phyloP scores from a whole-genome alignment of 2,797 vertebrate species.

The Sebastes minor region DNA sequence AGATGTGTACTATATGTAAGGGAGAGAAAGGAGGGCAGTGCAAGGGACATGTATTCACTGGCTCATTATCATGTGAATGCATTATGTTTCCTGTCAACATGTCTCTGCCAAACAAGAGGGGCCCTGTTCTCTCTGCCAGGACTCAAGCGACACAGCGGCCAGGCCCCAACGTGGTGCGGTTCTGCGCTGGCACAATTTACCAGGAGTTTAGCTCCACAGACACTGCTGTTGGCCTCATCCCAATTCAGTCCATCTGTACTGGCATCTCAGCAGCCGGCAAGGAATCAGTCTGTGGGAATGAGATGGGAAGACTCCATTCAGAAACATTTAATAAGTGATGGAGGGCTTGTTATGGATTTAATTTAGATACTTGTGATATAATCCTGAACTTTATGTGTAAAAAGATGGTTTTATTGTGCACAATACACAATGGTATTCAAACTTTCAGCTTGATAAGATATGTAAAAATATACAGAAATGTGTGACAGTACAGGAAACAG shows the following conservation, averaged over 20 bases:
- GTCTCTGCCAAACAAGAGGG: conserved; percentile 76
- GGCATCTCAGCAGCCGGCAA: conserved; percentile 49
- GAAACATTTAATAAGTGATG: conserved; percentile 15
- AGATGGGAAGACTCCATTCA: conserved; percentile 41
- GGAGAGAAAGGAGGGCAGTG: conserved; percentile 21
- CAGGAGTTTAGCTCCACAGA: conserved; percentile 65
- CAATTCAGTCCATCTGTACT: conserved; percentile 64
- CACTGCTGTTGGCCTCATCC: conserved; percentile 61
- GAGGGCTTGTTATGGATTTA: neutral
- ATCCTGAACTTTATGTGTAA: neutral
- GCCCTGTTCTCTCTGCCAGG: conserved; percentile 77
- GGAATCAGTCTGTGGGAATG: conserved; percentile 35
- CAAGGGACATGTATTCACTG: conserved; percentile 30
- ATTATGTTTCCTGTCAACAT: conserved; percentile 76
- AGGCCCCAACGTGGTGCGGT: conserved; percentile 57
- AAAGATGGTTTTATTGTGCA: neutral
- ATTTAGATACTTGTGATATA: neutral
- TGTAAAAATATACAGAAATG: neutral
- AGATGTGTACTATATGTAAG: conserved; percentile 25
- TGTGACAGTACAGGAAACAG: neutral
- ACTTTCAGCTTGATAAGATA: neutral
- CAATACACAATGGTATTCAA: neutral
- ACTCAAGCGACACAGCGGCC: conserved; percentile 44
- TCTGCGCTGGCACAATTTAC: conserved; percentile 60
- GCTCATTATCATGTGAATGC: conserved; percentile 84